Base-by-base conservation (phyloP, 2,888 invertebrate species). In the Thymelicus sylvestris region DNA sequence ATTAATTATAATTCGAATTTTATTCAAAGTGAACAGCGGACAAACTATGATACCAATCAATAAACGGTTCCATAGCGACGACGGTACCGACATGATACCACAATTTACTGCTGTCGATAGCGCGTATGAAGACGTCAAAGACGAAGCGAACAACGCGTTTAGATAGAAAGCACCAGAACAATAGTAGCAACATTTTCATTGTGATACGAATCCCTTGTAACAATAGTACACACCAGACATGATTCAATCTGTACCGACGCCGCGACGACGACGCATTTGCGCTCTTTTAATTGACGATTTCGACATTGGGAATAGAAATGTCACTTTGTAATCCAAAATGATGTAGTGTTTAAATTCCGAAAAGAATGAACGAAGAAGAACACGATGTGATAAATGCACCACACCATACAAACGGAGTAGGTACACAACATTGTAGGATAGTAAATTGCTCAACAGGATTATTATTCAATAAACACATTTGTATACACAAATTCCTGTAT, bases 1-100 rank as follows among this genome's bases (percentile, higher is more conserved):
- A 93, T 93, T 93, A 93, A 93, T 93, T 92, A 93, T 93, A 93
- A 93, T 93, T 93, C 92, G 93, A 93, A 92, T 93, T 92, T 93
- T 93, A 93, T 93, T 93, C 93, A 93, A 93, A 93, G 93, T 89
- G 92, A 91, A 92, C 92, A 92, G 89, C 92, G 90, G 89, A 92
- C 92, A 91, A 91, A 92, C 91, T 86, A 91, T 86, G 93, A 93
- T 93, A 93, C 92, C 89, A 92, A 93, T 93, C 93, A 93, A 93
- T 93, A 93, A 93, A 92, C 92, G 92, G 93, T 93, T 93, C 91
- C 88, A 86, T 92, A 93, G 93, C 90, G 91, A 88, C 89, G 89
- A 90, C 88, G 89, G 84, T 89, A 90, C 90, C 85, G 87, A 91
- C 92, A 91, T 85, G 92, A 91, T 92, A 92, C 91, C 82, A 93